Base-by-base conservation (phyloP, 2,888 invertebrate genomes). In the Miltochrista miniata region DNA sequence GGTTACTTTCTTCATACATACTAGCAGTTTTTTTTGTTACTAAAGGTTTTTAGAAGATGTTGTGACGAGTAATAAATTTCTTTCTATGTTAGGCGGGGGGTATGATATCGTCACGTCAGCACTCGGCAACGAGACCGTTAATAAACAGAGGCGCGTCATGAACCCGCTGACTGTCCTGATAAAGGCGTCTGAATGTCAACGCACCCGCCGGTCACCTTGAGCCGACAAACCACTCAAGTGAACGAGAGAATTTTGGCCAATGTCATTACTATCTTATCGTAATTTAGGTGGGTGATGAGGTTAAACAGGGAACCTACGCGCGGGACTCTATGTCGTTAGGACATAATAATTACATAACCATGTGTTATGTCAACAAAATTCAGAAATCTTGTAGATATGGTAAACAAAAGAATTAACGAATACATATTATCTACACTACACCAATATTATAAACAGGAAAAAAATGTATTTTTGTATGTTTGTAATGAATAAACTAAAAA, bases 171-270 rank as follows among this genome's bases (percentile, higher is more conserved):
- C 68, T 70, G 70, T 71, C 74, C 77, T 77, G 81, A 83, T 84
- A 85, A 82, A 85, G 85, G 75, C 85, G 85, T 87, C 86, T 87
- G 85, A 88, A 88, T 87, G 88, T 88, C 87, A 86, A 84, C 87
- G 87, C 77, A 82, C 84, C 78, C 79, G 76, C 65, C 85, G 87
- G 87, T 88, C 89, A 88, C 89, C 88, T 87, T 88, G 88, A 74
- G 74, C 64, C 72, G 66, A 64, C 72, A 70, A 68, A 71, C 72
- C 68, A 71, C 73, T 74, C 72, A 74, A 75, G 72, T 74, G 70
- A 72, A 66, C 73, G 73, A 74, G 75, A 79, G 76, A 83, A 84
- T 82, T 85, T 81, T 81, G 75, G 79, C 79, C 77, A 83, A 81
- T 79, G 79, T 79, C 81, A 80, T 74, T 35, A 76, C 70, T 74